A percentile compares a stretch with the other conserved stretches of the same genome.
Conservation (phyloP, 2,888 invertebrate genomes). For the Lasioglossum vierecki region DNA sequence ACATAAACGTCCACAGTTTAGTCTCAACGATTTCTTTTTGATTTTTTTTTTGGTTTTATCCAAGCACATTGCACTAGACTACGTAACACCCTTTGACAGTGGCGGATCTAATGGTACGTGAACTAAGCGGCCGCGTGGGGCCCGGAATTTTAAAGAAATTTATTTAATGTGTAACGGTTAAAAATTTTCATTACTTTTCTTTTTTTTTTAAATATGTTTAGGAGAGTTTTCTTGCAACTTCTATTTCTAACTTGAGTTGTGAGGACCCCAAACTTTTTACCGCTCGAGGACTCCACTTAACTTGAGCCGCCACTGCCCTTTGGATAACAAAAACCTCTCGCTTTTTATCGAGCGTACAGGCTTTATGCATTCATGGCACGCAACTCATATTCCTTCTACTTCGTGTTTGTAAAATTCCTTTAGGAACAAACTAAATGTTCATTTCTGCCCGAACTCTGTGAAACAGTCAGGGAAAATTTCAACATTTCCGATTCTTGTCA, state of each 20-base stretch:
- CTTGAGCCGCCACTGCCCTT: not conserved
- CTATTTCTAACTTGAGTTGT: too few relatives aligned
- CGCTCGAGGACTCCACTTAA: too few relatives aligned
- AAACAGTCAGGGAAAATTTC: not conserved
- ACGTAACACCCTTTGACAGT: not conserved
- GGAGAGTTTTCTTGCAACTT: too few relatives aligned
- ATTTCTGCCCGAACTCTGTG: not conserved
- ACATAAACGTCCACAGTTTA: conserved; percentile 3
- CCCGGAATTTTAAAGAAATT: too few relatives aligned
- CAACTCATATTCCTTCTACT: not conserved
- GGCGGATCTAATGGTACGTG: too few relatives aligned
- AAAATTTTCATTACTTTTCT: too few relatives aligned
- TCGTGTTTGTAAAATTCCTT: not conserved
- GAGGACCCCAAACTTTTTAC: too few relatives aligned
- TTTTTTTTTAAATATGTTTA: too few relatives aligned
- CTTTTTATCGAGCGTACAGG: not conserved
- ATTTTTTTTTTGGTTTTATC: conserved; percentile 27
- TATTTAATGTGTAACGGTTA: too few relatives aligned
- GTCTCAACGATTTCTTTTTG: not conserved
- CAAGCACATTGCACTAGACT: conserved; percentile 47
- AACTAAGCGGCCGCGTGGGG: too few relatives aligned
- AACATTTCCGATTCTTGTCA: not conserved
- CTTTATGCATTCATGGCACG: not conserved
- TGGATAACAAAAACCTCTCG: not conserved
- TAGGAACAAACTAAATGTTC: not conserved